Conservation (phyloP, 2,113 vertebrate species). For the Hemibagrus wyckioides region DNA sequence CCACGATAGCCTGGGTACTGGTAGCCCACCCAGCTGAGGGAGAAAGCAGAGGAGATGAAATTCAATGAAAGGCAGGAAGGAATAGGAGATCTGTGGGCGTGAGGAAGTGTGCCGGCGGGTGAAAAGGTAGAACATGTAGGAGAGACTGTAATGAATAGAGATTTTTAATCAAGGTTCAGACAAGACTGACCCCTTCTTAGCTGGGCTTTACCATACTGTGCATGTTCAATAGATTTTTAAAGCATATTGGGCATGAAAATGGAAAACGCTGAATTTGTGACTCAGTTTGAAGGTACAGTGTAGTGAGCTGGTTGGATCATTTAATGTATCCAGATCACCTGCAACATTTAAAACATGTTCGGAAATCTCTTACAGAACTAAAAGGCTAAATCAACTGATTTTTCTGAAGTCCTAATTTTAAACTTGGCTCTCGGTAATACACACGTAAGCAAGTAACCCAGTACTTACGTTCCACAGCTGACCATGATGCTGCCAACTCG, state of each 20-base stretch:
- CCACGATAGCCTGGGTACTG: constrained; percentile 81
- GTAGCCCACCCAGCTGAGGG: constrained; percentile 73
- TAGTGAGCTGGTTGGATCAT: not conserved
- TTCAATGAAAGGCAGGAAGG: not conserved
- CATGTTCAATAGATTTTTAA: constrained; percentile 4
- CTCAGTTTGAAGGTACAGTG: not conserved
- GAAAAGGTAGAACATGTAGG: constrained; percentile 27
- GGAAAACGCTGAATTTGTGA: not conserved
- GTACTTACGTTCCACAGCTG: constrained; percentile 76
- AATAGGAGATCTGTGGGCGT: constrained; percentile 24
- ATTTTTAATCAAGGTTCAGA: constrained; percentile 17
- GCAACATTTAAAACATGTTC: constrained; percentile 1
- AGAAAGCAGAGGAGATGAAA: constrained; percentile 20
- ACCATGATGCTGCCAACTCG: constrained; percentile 76
- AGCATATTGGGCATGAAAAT: not conserved
- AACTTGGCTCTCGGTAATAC: not conserved
- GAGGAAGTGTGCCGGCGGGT: constrained; percentile 23
- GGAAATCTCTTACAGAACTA: not conserved
- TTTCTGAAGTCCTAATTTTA: constrained; percentile 26
- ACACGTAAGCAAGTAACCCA: constrained; percentile 1
- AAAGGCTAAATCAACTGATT: not conserved
- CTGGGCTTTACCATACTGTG: not conserved
- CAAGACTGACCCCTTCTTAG: constrained; percentile 25
- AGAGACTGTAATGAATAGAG: constrained; percentile 30
- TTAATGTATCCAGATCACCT: not conserved